phyloP scores from a whole-genome alignment of 2,113 vertebrate species.

The Athene cunicularia region DNA sequence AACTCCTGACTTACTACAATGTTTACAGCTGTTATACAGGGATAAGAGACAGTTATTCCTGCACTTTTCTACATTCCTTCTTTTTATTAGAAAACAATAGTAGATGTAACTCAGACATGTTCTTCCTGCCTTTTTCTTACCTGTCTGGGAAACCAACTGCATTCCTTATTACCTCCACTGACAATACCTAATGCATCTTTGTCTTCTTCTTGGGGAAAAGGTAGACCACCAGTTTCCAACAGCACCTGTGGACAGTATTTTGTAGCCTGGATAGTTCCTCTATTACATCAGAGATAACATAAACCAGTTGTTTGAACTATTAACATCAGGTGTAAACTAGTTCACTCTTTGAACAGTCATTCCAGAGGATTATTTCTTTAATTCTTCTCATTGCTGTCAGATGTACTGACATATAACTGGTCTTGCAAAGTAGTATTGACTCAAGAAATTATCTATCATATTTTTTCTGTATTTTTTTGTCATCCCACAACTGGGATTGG shows the following conservation, averaged over 20 bases:
- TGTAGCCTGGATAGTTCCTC: not conserved
- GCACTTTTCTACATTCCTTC: not conserved
- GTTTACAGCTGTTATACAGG: not conserved
- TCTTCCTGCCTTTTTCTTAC: not conserved
- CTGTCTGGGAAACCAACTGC: not conserved
- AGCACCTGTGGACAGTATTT: not conserved
- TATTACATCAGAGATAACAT: not conserved
- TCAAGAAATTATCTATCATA: not conserved
- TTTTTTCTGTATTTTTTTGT: not conserved
- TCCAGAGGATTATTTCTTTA: not conserved
- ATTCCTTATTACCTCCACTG: not conserved
- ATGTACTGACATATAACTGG: not conserved
- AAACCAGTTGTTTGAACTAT: not conserved
- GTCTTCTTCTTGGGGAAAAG: not conserved
- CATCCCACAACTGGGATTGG: not conserved
- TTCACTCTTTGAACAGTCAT: fast-evolving
- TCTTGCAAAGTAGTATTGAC: not conserved
- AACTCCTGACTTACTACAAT: not conserved
- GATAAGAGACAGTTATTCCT: not conserved
- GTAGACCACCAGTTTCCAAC: not conserved
- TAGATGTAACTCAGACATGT: fast-evolving
- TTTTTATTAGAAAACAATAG: not conserved
- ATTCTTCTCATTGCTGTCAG: not conserved
- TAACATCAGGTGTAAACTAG: not conserved
- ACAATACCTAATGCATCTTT: not conserved